Conservation (phyloP, 2,113 vertebrate species). For the Chrysochloris asiatica region DNA sequence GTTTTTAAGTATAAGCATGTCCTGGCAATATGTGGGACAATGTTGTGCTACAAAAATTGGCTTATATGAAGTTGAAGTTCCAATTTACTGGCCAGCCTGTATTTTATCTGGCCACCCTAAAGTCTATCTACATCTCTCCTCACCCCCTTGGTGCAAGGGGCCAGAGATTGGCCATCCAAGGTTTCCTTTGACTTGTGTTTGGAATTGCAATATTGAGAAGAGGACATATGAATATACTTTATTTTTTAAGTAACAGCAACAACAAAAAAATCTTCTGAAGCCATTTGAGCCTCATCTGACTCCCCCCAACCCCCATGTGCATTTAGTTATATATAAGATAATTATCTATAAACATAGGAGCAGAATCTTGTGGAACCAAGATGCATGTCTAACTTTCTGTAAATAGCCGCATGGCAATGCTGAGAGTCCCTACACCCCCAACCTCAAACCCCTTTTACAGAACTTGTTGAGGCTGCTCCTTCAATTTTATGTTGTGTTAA, state of each 20-base stretch:
- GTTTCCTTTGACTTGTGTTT: conserved; percentile 11
- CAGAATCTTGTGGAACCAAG: conserved; percentile 74
- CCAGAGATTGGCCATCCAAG: neutral
- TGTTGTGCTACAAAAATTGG: neutral
- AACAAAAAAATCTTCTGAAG: conserved; percentile 76
- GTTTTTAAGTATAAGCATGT: neutral
- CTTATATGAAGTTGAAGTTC: too few species aligned
- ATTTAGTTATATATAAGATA: conserved; percentile 84
- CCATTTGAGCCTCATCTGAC: conserved; percentile 79
- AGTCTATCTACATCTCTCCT: neutral
- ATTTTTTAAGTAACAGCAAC: conserved; percentile 71
- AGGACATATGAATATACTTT: conserved; percentile 64
- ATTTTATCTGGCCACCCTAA: neutral
- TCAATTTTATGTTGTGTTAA: conserved; percentile 42
- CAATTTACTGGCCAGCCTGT: neutral
- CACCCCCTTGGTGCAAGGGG: neutral
- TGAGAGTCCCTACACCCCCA: neutral
- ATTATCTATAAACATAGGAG: conserved; percentile 80
- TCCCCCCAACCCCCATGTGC: conserved; percentile 78
- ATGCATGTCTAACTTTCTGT: conserved; percentile 91
- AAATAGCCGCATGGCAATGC: conserved; percentile 91
- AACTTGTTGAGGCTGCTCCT: conserved; percentile 47
- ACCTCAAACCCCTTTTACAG: conserved; percentile 33
- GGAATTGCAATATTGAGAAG: conserved; percentile 54
- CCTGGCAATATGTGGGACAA: neutral